Percentiles rank a stretch among this genome's conserved stretches.
Conservation (phyloP, 2,888 invertebrate species). For the Drosophila peninsularis region DNA sequence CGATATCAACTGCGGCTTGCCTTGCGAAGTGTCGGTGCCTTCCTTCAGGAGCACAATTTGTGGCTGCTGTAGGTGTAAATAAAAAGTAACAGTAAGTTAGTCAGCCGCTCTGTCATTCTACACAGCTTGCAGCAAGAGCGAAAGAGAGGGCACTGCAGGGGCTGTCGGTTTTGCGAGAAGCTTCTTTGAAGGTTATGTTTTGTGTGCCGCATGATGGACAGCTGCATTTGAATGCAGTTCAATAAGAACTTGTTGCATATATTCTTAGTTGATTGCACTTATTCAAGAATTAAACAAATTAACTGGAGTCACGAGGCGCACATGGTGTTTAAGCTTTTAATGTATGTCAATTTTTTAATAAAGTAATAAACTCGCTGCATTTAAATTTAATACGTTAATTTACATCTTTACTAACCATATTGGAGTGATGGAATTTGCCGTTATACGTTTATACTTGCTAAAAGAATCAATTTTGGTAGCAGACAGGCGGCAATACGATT, state of each 20-base stretch:
- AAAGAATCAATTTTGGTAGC: constrained; percentile 69
- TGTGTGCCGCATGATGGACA: constrained; percentile 52
- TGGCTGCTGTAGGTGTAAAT: constrained; percentile 90
- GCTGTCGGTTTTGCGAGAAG: constrained; percentile 62
- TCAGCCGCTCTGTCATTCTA: constrained; percentile 41
- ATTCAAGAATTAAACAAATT: constrained; percentile 1
- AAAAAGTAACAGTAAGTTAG: constrained; percentile 27
- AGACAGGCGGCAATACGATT: constrained; percentile 68
- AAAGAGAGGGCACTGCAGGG: not conserved
- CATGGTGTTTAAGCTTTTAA: constrained; percentile 28
- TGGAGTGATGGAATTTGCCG: constrained; percentile 62
- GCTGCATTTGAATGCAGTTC: constrained; percentile 23
- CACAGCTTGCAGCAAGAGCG: constrained; percentile 18
- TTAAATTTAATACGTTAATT: constrained; percentile 43
- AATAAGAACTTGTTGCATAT: constrained; percentile 1
- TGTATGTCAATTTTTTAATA: not conserved
- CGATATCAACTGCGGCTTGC: constrained; percentile 97
- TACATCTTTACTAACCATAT: constrained; percentile 76
- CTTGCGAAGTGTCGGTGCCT: constrained; percentile 98
- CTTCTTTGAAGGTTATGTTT: constrained; percentile 77
- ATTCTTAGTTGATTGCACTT: not conserved
- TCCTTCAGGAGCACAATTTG: constrained; percentile 99
- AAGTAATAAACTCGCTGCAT: not conserved
- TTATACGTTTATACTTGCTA: constrained; percentile 42
- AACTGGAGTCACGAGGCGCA: constrained; percentile 40